These are phyloP conservation scores for Pipistrellus pygmaeus DNA, from an alignment of 2,797 vertebrate species.

Conservation along the genomic window DNA sequence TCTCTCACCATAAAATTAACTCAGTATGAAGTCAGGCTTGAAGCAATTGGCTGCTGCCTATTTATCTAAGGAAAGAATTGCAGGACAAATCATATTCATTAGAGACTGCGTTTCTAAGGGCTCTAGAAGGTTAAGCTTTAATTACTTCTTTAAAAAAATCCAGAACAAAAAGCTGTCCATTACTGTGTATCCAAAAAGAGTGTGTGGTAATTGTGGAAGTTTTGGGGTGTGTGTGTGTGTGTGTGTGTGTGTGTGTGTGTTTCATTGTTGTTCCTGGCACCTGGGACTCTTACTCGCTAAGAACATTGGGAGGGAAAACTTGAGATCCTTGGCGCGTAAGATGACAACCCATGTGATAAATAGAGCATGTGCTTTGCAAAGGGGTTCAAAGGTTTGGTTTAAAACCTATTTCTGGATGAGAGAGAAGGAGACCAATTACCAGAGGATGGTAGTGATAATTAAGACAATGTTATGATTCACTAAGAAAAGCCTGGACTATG, in stretches of 20 bases:
- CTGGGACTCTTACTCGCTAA: conserved; percentile 1
- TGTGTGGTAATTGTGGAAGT: neutral
- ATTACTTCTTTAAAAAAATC: conserved; percentile 43
- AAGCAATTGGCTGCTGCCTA: neutral
- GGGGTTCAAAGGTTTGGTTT: conserved; percentile 74
- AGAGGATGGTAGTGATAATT: conserved; percentile 76
- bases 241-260: neutral
- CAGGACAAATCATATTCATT: neutral
- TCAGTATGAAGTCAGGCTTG: neutral
- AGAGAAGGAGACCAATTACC: conserved; percentile 73
- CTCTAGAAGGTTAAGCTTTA: conserved; percentile 39
- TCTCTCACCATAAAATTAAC: neutral
- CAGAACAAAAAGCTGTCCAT: conserved; percentile 26
- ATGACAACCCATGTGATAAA: conserved; percentile 39
- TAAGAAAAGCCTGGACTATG: conserved; percentile 82
- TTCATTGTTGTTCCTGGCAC: conserved; percentile 34
- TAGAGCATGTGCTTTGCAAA: accelerated
- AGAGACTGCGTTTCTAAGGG: neutral
- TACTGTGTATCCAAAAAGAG: conserved; percentile 27
- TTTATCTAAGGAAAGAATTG: conserved; percentile 42
- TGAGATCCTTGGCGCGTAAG: conserved; percentile 60
- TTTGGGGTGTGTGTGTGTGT: too few relatives aligned
- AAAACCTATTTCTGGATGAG: conserved; percentile 62
- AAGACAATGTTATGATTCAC: conserved; percentile 83
- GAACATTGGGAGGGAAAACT: neutral